These are phyloP conservation scores for Phainopepla nitens DNA, from an alignment of 2,113 vertebrate species.

Conservation along the genomic window DNA sequence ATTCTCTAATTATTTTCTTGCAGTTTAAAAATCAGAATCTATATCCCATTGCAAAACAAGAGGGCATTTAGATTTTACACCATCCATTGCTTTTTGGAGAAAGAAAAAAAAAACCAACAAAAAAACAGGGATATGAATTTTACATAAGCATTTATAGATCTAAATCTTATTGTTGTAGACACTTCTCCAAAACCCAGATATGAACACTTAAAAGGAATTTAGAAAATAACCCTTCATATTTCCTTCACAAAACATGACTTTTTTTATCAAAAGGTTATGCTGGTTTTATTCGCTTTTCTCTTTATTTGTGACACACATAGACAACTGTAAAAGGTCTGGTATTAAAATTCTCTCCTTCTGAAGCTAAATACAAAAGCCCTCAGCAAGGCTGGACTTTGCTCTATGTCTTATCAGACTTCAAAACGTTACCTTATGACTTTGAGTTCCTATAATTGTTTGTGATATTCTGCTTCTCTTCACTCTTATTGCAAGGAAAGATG, in stretches of 20 bases:
- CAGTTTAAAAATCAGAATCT: not conserved
- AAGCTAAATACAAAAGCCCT: not conserved
- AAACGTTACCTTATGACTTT: not conserved
- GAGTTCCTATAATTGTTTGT: not conserved
- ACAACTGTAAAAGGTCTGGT: not conserved
- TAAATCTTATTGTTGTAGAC: not conserved
- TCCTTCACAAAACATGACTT: not conserved
- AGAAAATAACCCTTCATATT: not conserved
- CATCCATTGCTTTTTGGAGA: not conserved
- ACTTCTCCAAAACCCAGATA: not conserved
- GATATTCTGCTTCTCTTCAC: not conserved
- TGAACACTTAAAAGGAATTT: not conserved
- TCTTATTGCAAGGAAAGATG: not conserved
- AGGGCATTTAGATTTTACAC: not conserved
- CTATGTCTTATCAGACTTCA: not conserved
- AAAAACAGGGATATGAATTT: not conserved
- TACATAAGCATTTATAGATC: not conserved
- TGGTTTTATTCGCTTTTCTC: not conserved
- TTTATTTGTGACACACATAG: not conserved
- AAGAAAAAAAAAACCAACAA: not conserved
- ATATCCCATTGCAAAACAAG: not conserved
- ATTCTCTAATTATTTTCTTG: not conserved
- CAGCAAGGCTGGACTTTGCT: not conserved
- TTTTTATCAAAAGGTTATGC: not conserved
- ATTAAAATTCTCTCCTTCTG: not conserved